A percentile compares a stretch with the other conserved stretches of the same genome.
Conservation (phyloP, 2,113 vertebrate genomes). For the Oncorhynchus tshawytscha region DNA sequence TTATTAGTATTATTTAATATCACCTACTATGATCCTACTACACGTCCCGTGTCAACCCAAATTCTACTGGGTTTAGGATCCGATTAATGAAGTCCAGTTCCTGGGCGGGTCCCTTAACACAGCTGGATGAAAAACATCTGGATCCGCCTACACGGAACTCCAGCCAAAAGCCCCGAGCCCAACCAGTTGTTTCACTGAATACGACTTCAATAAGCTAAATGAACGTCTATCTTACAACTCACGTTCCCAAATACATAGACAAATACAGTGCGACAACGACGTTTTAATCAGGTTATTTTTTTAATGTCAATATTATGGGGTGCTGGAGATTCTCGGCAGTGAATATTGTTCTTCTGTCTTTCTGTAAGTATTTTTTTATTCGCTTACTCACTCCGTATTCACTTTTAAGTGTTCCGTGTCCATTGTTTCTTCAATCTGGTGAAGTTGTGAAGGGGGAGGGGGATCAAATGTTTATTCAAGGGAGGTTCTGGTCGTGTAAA, state of each 20-base stretch:
- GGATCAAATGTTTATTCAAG: not conserved
- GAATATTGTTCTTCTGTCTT: constrained; percentile 68
- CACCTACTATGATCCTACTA: too few relatives aligned
- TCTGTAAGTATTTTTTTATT: constrained; percentile 72
- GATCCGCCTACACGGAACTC: constrained; percentile 69
- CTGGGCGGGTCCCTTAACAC: constrained; percentile 44
- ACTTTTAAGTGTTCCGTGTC: constrained; percentile 11
- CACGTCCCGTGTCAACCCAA: too few relatives aligned
- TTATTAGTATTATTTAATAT: too few relatives aligned
- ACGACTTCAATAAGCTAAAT: constrained; percentile 19
- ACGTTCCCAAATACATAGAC: constrained; percentile 4
- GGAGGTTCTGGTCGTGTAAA: not conserved
- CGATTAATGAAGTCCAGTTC: not conserved
- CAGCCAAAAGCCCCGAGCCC: constrained; percentile 31
- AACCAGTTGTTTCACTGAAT: constrained; percentile 23
- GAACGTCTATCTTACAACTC: constrained; percentile 36
- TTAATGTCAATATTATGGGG: constrained; percentile 64
- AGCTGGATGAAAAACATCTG: constrained; percentile 87
- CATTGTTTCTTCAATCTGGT: constrained; percentile 22
- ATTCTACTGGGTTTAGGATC: not conserved
- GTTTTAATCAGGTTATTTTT: constrained; percentile 36
- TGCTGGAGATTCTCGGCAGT: constrained; percentile 48
- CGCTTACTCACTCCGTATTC: constrained; percentile 40
- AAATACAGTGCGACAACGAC: constrained; percentile 14
- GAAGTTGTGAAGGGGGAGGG: not conserved